Base-by-base conservation (phyloP, 2,113 vertebrate genomes). In the Phylloscopus whistleri region DNA sequence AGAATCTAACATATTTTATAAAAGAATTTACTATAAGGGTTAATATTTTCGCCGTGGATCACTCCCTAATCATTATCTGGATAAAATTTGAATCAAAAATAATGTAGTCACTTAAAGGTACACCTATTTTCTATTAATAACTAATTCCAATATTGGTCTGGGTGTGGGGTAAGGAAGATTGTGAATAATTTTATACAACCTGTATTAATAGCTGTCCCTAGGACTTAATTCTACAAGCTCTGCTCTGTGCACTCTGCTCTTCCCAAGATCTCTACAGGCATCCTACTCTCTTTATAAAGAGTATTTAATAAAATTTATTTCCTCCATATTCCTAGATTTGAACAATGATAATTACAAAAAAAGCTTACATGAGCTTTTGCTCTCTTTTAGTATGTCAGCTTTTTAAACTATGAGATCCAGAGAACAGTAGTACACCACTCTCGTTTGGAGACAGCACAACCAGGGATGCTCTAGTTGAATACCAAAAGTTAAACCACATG, bases 91-190 rank as follows among this genome's bases (percentile, higher is more conserved):
- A 92, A 69, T n/a, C 3, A 70, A 41, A 70, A 90, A 82, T 27
- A n/a, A 15, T 8, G 1, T 5, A 55, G 14, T 16, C 48, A 7
- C 13, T 49, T 33, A 43, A 88, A 73, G 14, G 9, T 37, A 27
- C 21, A 33, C 11, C 6, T 59, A 18, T 58, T 67, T 70, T 66
- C 27, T 87, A 5, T 49, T 89, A 73, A 26, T 23, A 64, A 19
- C 10, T 62, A 33, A 72, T 73, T 87, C n/a, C 35, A 67, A 0
- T 62, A 58, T 11, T 39, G 10, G 20, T 26, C 67, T 39, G 7
- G 16, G 24, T 4, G 5, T 2, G 4, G 8, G 1, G 3, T 46
- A 37, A 23, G 31, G 49, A 18, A 21, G 18, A 35, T 30, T n/a
- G 5, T 27, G 6, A 12, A 7, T 16, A 2, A 1, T 79, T 78